Conservation (phyloP, 2,797 vertebrate species). For the Pogoniulus pusillus region DNA sequence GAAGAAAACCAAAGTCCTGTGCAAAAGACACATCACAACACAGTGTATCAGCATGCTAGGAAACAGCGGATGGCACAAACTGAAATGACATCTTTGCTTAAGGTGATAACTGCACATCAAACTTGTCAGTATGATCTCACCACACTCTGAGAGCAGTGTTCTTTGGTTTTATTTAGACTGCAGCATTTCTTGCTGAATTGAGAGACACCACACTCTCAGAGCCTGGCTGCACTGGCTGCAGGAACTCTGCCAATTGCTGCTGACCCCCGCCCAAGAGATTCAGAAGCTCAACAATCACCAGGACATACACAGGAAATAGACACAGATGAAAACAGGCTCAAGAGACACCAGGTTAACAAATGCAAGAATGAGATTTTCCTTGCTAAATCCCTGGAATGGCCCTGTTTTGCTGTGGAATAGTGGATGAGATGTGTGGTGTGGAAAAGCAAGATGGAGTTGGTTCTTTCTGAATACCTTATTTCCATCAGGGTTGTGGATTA, state of each 20-base stretch:
- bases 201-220: neutral
- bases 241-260: neutral
- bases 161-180: neutral
- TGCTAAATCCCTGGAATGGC: neutral
- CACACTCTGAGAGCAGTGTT: neutral
- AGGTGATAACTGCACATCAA: neutral
- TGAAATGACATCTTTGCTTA: conserved; percentile 26
- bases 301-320: neutral
- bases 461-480: conserved; percentile 93
- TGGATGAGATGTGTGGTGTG: conserved; percentile 68
- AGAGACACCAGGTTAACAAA: conserved; percentile 12
- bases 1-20: conserved; percentile 54
- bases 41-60: conserved; percentile 14
- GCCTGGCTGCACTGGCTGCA: neutral
- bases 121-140: neutral
- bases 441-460: conserved; percentile 68
- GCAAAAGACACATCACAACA: neutral
- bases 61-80: conserved; percentile 9
- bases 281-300: neutral
- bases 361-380: neutral
- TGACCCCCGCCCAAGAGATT: neutral
- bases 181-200: conserved; percentile 17
- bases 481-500: conserved; percentile 99
- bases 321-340: neutral
- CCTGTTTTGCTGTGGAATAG: conserved; percentile 7